Conservation (phyloP, 1,140 invertebrate species). For the Drosophila mayri region DNA sequence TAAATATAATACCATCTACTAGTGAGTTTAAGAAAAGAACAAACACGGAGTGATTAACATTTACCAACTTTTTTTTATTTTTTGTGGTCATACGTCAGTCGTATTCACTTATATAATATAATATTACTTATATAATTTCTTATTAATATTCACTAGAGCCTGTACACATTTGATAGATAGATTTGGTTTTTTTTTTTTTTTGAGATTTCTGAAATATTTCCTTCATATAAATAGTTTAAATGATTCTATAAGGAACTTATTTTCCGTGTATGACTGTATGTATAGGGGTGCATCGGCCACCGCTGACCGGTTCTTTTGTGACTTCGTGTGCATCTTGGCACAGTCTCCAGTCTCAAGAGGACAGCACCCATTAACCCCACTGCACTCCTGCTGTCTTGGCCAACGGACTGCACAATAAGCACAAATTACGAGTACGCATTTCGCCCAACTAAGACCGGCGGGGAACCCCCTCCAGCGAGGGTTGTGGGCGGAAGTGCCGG, state of each 20-base stretch:
- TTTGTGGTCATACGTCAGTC: too few species aligned
- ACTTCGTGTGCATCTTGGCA: constrained; percentile 60
- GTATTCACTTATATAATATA: too few species aligned
- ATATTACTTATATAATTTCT: too few species aligned
- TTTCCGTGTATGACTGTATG: constrained; percentile 4
- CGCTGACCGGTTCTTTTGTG: constrained; percentile 76
- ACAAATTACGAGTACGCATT: constrained; percentile 77
- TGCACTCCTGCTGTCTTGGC: constrained; percentile 17
- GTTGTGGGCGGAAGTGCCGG: constrained; percentile 5
- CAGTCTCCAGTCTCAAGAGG: constrained; percentile 27
- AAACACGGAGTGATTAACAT: too few species aligned
- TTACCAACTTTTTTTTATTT: too few species aligned
- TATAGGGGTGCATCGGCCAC: constrained; percentile 25
- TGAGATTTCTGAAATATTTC: too few species aligned
- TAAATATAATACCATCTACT: too few species aligned
- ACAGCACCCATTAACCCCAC: neutral
- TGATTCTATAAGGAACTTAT: neutral
- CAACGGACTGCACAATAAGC: constrained; percentile 71
- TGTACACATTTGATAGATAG: neutral
- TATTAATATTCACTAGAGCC: neutral
- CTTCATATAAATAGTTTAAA: neutral
- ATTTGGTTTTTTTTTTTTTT: too few species aligned
- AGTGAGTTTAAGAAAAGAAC: too few species aligned
- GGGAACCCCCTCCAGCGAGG: too few species aligned
- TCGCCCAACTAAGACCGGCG: constrained; percentile 14